A percentile compares a stretch with the other conserved stretches of the same genome.
phyloP scores from a whole-genome alignment of 1,140 invertebrate species.

The Papilio aristodemus region DNA sequence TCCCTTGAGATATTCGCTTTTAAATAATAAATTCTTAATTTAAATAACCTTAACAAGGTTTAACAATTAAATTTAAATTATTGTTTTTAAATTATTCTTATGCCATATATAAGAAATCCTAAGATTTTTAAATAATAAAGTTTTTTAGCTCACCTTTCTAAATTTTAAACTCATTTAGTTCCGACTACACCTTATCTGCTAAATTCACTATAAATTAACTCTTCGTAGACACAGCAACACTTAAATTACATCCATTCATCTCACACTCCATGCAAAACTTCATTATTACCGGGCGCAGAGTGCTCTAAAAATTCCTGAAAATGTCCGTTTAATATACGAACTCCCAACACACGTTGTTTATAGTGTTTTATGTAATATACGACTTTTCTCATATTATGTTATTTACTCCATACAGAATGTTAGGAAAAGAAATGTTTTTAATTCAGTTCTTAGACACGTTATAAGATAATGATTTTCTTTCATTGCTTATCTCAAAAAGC shows the following conservation, averaged over 20 bases:
- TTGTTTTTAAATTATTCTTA: too few relatives aligned
- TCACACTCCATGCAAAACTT: conserved; percentile 29
- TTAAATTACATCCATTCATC: conserved; percentile 35
- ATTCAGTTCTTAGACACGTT: too few relatives aligned
- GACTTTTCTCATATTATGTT: not conserved
- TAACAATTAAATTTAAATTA: too few relatives aligned
- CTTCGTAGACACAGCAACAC: conserved; percentile 13
- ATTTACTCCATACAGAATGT: not conserved
- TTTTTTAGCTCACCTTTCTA: not conserved
- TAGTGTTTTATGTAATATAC: not conserved
- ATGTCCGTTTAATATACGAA: conserved; percentile 2
- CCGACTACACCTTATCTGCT: not conserved
- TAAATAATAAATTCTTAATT: too few relatives aligned
- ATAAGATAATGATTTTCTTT: too few relatives aligned
- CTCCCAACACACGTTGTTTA: conserved; percentile 2
- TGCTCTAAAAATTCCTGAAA: conserved; percentile 32
- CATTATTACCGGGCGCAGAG: conserved; percentile 23
- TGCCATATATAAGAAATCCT: too few relatives aligned
- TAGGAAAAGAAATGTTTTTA: too few relatives aligned
- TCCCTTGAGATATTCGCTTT: too few relatives aligned
- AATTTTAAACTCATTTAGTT: not conserved
- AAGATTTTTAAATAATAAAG: not conserved
- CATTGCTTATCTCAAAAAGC: too few relatives aligned
- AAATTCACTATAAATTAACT: conserved; percentile 34
- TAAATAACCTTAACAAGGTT: too few relatives aligned